A percentile compares a stretch with the other conserved stretches of the same genome.
Conservation (phyloP, 2,113 vertebrate genomes). For the Cryptomyrus ogoouensis region DNA sequence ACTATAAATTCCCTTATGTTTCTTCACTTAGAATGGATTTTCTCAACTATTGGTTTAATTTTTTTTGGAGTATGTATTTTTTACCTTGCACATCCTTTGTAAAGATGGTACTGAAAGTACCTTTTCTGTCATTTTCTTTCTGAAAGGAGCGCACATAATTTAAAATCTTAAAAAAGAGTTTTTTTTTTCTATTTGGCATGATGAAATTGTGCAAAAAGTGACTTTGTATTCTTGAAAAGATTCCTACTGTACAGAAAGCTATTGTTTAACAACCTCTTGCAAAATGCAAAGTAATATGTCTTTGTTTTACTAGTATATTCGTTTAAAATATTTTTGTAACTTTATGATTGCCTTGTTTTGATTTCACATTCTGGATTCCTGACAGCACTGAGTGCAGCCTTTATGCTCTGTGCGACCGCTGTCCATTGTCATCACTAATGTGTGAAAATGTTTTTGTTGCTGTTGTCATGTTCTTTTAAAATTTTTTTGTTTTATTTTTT, state of each 20-base stretch:
- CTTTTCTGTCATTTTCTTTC: conserved; percentile 51
- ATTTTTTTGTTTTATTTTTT: background rate
- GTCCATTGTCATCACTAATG: conserved; percentile 30
- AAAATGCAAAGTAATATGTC: conserved; percentile 54
- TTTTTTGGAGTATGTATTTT: conserved; percentile 71
- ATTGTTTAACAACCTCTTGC: conserved; percentile 72
- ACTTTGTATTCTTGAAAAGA: conserved; percentile 58
- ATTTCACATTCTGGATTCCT: background rate
- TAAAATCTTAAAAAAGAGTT: conserved; percentile 18
- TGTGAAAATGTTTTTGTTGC: conserved; percentile 18
- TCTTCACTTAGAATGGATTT: conserved; percentile 76
- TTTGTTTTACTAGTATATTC: conserved; percentile 57
- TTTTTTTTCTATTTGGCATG: conserved; percentile 88
- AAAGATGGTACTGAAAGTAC: conserved; percentile 76
- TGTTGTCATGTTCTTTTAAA: background rate
- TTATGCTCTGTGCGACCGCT: conserved; percentile 28
- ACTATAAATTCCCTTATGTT: conserved; percentile 68
- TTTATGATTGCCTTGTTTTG: conserved; percentile 38
- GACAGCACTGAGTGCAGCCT: background rate
- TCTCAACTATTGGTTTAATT: conserved; percentile 75
- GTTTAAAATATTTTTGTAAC: conserved; percentile 55
- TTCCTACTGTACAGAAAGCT: conserved; percentile 73
- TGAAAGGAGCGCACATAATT: conserved; percentile 67
- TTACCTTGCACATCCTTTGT: conserved; percentile 83
- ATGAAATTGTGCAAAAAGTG: conserved; percentile 77